Conservation (phyloP, 2,113 vertebrate species). For the Bufo bufo region DNA sequence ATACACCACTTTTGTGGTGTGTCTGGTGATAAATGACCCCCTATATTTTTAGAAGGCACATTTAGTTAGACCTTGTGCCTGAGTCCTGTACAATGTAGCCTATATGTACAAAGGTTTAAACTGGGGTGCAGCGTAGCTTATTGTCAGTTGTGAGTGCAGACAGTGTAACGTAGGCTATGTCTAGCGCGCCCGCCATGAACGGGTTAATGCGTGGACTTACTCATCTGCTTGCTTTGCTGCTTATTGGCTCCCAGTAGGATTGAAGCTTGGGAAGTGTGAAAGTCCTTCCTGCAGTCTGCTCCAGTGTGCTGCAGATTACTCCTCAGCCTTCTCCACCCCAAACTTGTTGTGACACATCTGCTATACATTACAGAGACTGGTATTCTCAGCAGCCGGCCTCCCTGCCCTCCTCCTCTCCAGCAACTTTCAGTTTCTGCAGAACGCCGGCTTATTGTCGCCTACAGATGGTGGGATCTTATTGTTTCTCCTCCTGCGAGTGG, state of each 20-base stretch:
- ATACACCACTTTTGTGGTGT: no score
- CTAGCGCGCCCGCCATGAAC: neutral
- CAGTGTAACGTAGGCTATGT: no score
- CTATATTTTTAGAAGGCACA: no score
- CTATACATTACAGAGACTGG: constrained; percentile 66
- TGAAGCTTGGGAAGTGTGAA: constrained; percentile 47
- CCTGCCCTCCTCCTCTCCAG: neutral
- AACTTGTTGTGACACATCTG: constrained; percentile 71
- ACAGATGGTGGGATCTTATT: neutral
- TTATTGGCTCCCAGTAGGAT: constrained; percentile 39
- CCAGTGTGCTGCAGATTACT: constrained; percentile 11
- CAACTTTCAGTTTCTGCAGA: constrained; percentile 14
- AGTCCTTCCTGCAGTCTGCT: constrained; percentile 42
- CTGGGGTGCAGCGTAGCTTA: no score
- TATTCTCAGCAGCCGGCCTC: constrained; percentile 59
- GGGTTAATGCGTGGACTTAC: constrained; percentile 20
- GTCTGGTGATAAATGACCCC: no score
- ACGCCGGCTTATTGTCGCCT: neutral
- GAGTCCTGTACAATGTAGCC: no score
- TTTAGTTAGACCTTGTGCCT: no score
- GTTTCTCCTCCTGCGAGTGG: neutral
- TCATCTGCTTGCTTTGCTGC: constrained; percentile 36
- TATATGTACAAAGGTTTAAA: no score
- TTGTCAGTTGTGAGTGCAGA: no score
- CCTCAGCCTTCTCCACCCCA: constrained; percentile 60